These are phyloP conservation scores for Drosophila cognata DNA, from an alignment of 2,888 invertebrate genomes.

Conservation along the genomic window DNA sequence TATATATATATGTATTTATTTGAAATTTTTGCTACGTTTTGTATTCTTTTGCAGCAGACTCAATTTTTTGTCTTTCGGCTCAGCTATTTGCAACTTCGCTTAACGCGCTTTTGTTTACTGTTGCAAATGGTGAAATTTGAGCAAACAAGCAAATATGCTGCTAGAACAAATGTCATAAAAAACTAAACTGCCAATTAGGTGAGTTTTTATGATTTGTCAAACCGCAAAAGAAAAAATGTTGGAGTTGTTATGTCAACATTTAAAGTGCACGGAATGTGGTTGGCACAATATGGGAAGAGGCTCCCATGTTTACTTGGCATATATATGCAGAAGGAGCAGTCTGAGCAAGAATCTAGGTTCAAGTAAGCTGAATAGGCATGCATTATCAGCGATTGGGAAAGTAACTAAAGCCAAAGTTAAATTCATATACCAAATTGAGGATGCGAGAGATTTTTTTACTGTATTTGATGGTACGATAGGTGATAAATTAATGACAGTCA, in stretches of 20 bases:
- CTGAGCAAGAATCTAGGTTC: not conserved
- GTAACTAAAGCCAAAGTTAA: not conserved
- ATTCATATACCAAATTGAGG: not conserved
- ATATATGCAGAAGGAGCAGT: slow-evolving; percentile 28
- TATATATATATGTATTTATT: slow-evolving; percentile 8
- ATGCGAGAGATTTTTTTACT: not conserved
- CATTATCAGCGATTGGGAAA: slow-evolving; percentile 6
- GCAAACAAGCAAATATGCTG: slow-evolving; percentile 51
- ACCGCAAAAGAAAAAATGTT: slow-evolving; percentile 13
- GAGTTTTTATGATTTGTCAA: slow-evolving; percentile 47
- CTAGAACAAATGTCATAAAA: slow-evolving; percentile 50
- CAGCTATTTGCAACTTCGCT: slow-evolving; percentile 66
- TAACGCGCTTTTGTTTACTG: slow-evolving; percentile 49
- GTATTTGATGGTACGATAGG: not conserved
- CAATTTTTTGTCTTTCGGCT: slow-evolving; percentile 24
- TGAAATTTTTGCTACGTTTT: slow-evolving; percentile 23
- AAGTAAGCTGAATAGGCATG: slow-evolving; percentile 1
- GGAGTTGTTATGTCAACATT: slow-evolving; percentile 34
- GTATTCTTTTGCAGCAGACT: slow-evolving; percentile 31
- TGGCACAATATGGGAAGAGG: slow-evolving; percentile 10
- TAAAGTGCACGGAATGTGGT: slow-evolving; percentile 25
- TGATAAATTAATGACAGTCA: slow-evolving; percentile 10
- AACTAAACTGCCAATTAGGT: slow-evolving; percentile 40
- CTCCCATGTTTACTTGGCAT: slow-evolving; percentile 4
- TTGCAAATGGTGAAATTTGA: slow-evolving; percentile 54